phyloP scores from a whole-genome alignment of 2,888 invertebrate genomes.

The Arenicola marina region DNA sequence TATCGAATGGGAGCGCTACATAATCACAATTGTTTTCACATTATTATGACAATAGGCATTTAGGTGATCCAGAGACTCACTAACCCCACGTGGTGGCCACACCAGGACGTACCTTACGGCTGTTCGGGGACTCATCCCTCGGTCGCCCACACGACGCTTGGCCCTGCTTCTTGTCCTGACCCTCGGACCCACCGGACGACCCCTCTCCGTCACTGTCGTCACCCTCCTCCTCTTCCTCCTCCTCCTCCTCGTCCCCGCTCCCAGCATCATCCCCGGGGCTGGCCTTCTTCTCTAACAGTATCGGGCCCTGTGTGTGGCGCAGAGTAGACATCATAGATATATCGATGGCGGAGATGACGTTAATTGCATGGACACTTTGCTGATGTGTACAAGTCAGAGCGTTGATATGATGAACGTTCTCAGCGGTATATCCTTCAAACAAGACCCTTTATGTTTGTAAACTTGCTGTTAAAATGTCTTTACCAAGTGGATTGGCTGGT shows the following conservation, averaged over 20 bases:
- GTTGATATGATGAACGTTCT: too few relatives aligned
- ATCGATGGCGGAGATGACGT: background rate
- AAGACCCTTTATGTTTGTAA: too few relatives aligned
- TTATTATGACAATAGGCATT: too few relatives aligned
- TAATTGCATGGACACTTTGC: background rate
- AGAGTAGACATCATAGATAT: background rate
- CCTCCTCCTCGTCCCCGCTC: conserved; percentile 10
- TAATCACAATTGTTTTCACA: background rate
- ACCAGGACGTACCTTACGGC: too few relatives aligned
- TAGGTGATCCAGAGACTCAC: too few relatives aligned
- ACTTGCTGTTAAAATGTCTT: too few relatives aligned
- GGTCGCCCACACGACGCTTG: conserved; percentile 4
- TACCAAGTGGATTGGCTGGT: too few relatives aligned
- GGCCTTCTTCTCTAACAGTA: background rate
- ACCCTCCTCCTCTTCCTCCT: conserved; percentile 8
- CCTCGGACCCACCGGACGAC: too few relatives aligned
- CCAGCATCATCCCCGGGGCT: background rate
- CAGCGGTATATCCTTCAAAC: too few relatives aligned
- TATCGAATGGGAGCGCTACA: background rate
- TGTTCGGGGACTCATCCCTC: conserved; percentile 25
- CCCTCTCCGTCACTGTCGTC: background rate
- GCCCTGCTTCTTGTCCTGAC: too few relatives aligned
- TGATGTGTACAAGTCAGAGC: too few relatives aligned
- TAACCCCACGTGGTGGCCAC: too few relatives aligned
- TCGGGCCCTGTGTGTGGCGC: background rate